These are phyloP conservation scores for Pionites leucogaster DNA, from an alignment of 2,113 vertebrate species.

Conservation along the genomic window DNA sequence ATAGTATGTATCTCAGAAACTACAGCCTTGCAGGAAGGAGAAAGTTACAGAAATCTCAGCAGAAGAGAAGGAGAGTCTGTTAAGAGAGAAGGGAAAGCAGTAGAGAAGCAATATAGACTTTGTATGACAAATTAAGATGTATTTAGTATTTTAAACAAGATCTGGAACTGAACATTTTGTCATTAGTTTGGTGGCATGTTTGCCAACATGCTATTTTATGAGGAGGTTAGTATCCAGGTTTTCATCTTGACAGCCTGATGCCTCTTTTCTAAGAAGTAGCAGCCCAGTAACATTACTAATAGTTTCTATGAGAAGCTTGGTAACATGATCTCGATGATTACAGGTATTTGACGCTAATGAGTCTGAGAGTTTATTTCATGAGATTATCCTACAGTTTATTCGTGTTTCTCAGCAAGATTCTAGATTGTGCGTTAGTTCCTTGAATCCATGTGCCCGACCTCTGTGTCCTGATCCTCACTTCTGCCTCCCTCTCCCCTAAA, in stretches of 20 bases:
- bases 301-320: neutral
- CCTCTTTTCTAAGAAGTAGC: neutral
- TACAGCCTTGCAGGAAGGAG: neutral
- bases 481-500: rapidly evolving
- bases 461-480: neutral
- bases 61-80: neutral
- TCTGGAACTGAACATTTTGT: neutral
- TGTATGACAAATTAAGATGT: neutral
- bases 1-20: neutral
- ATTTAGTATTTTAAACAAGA: neutral
- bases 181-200: rapidly evolving
- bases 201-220: neutral
- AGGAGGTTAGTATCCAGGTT: neutral
- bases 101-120: neutral
- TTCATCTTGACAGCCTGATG: neutral
- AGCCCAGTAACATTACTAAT: neutral
- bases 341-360: neutral
- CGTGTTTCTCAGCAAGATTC: neutral
- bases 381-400: neutral
- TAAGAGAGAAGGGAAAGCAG: neutral
- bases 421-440: neutral
- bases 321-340: neutral
- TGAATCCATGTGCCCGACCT: neutral
- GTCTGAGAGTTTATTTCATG: neutral
- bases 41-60: neutral